Conservation (phyloP, 2,797 vertebrate species). For the Cryptoprocta ferox region DNA sequence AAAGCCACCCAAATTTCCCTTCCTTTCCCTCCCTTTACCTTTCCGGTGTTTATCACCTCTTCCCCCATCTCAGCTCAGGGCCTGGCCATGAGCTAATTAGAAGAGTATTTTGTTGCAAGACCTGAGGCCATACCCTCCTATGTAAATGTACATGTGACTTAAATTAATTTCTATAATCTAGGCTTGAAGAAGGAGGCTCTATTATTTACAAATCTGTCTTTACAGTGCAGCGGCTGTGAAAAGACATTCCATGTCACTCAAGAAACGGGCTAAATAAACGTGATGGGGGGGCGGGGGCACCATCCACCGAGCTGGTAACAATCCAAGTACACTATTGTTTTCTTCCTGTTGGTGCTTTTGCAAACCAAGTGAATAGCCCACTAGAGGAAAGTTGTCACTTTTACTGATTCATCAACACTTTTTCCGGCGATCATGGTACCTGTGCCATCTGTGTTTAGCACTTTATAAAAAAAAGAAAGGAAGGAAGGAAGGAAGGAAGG, state of each 20-base stretch:
- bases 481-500: conserved; percentile 77
- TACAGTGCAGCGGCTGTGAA: background rate
- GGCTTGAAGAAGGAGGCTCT: background rate
- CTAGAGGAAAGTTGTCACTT: conserved; percentile 84
- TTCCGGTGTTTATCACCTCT: background rate
- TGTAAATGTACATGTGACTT: background rate
- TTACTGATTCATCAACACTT: conserved; percentile 82
- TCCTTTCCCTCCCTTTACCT: background rate
- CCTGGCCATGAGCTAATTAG: background rate
- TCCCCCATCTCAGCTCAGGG: background rate
- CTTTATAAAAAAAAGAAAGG: conserved; percentile 86
- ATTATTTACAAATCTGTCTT: background rate
- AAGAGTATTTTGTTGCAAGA: background rate
- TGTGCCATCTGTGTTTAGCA: conserved; percentile 94
- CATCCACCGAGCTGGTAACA: conserved; percentile 61
- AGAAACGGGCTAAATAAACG: conserved; percentile 11
- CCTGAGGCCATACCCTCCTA: background rate
- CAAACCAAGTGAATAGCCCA: conserved; percentile 78
- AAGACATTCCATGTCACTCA: background rate
- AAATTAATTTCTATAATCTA: background rate
- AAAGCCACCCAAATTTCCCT: background rate
- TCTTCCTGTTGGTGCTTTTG: conserved; percentile 60
- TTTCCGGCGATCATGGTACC: conserved; percentile 82
- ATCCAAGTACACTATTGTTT: conserved; percentile 45
- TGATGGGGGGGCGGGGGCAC: background rate